Evolutionary conservation across 2,113 vertebrate species (phyloP).

Genomic region (Enhydra lutris): DNA sequence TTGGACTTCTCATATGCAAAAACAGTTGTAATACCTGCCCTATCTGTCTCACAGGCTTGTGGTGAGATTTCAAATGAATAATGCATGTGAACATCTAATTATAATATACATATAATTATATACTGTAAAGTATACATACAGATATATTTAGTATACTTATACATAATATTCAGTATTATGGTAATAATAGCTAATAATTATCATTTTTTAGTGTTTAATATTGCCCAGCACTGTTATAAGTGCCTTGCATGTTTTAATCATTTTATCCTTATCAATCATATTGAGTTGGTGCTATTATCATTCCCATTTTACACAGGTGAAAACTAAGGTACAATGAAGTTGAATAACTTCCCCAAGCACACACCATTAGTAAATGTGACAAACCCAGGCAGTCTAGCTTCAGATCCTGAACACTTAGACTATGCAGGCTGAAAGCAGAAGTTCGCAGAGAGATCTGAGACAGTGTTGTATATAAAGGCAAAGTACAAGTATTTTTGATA

Average conservation of each 20-base stretch:
- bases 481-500: background rate
- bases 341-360: background rate
- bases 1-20: constrained; percentile 27
- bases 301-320: background rate
- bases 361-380: background rate
- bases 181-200: background rate
- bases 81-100: background rate
- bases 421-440: background rate
- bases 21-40: background rate
- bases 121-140: background rate
- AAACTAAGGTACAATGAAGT: background rate
- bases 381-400: background rate
- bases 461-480: background rate
- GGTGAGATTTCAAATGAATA: constrained; percentile 15
- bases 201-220: background rate
- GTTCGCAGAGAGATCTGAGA: background rate
- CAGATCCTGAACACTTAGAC: background rate
- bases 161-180: background rate
- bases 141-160: background rate
- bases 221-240: background rate
- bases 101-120: background rate
- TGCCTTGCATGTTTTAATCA: background rate
- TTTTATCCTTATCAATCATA: background rate
- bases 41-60: background rate
- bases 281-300: background rate